These are phyloP conservation scores for Cirrhinus mrigala DNA, from an alignment of 2,797 vertebrate species.

Conservation along the genomic window DNA sequence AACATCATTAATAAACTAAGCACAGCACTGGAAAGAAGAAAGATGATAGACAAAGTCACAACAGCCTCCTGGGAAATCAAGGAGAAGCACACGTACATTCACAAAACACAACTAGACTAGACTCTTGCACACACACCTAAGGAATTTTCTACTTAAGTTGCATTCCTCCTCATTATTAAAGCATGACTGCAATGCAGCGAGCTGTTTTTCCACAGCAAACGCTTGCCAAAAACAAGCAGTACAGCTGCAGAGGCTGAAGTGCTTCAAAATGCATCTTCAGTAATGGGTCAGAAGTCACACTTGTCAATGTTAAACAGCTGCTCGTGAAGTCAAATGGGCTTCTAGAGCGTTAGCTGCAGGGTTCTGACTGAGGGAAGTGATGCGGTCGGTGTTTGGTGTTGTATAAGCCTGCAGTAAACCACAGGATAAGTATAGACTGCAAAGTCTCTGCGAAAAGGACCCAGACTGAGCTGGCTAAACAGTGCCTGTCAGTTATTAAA, in stretches of 20 bases:
- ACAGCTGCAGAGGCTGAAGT: neutral
- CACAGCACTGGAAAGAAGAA: neutral
- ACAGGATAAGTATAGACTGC: slow-evolving; percentile 45
- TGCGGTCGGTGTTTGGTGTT: slow-evolving; percentile 1
- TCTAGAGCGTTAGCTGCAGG: neutral
- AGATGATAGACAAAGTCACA: slow-evolving; percentile 10
- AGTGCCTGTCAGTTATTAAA: slow-evolving; percentile 56
- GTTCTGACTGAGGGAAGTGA: slow-evolving; percentile 19
- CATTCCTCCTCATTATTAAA: slow-evolving; percentile 25
- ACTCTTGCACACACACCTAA: neutral
- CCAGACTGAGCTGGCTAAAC: slow-evolving; percentile 47
- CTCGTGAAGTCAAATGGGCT: neutral
- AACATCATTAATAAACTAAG: slow-evolving; percentile 17
- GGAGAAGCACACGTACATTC: neutral
- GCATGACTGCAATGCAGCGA: slow-evolving; percentile 29
- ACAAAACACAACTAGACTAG: neutral
- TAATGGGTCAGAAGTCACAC: slow-evolving; percentile 1
- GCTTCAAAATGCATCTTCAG: neutral
- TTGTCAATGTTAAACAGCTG: slow-evolving; percentile 38
- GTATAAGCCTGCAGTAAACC: slow-evolving; percentile 19
- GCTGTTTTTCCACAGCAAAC: slow-evolving; percentile 8
- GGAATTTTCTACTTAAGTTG: neutral
- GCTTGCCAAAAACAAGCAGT: neutral
- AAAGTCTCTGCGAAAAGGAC: slow-evolving; percentile 2
- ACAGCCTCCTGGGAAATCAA: neutral